Percentiles rank a stretch among this genome's conserved stretches.
These are phyloP conservation scores for Propithecus coquereli DNA, from an alignment of 2,113 vertebrate genomes.

Conservation along the genomic window DNA sequence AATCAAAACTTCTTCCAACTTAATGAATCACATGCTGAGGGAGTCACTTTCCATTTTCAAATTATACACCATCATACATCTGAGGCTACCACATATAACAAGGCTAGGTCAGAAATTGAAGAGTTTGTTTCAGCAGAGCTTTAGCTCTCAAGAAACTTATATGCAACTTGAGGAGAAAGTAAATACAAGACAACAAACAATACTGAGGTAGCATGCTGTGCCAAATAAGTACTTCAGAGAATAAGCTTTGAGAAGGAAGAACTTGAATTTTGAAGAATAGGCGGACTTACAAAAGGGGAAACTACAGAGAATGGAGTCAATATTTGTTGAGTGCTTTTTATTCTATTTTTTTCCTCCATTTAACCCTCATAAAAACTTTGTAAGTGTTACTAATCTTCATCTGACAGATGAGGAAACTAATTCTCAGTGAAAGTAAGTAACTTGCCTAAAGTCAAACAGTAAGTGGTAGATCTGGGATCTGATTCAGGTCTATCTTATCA, in stretches of 20 bases:
- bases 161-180: neutral
- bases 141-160: neutral
- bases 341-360: neutral
- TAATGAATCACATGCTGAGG: neutral
- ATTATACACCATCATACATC: neutral
- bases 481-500: neutral
- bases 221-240: constrained; percentile 12
- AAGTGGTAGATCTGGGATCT: neutral
- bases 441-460: neutral
- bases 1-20: neutral
- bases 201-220: neutral
- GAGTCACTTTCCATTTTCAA: neutral
- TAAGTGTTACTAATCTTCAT: neutral
- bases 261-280: neutral
- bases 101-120: neutral
- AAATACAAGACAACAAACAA: neutral
- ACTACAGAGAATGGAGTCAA: neutral
- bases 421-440: neutral
- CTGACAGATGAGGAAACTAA: rapidly evolving
- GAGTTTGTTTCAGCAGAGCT: neutral
- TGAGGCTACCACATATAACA: neutral
- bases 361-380: neutral
- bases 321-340: neutral
- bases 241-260: neutral
- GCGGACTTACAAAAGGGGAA: neutral